Evolutionary conservation across 2,113 vertebrate genomes (phyloP), one percentile per base, ranked within the genome.

Genomic region (Trichomycterus rosablanca): DNA sequence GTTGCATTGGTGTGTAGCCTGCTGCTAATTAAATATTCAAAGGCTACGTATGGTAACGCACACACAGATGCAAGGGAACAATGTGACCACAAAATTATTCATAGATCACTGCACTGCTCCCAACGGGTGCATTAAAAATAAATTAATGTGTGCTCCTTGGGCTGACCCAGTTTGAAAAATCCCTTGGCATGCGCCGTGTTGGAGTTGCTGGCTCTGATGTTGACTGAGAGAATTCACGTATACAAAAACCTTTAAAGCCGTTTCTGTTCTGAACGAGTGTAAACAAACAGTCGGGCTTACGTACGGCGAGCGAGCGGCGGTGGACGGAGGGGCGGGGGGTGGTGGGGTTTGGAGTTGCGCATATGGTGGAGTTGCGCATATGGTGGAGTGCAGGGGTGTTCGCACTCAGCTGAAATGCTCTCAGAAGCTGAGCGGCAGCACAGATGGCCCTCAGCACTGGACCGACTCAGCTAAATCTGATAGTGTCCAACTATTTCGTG

Each of bases 91-190:
- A 62, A 60, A 76, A 81, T 79, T 78, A 80, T 83, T 77, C 76
- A 82, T 76, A 65, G 68, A 75, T 68, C 52, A 66, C 74, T 72
- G 74, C 66, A 54, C 53, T 44, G 60, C 66, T 81, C 74, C 81
- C 81, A 75, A 65, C 19, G 74, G 83, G 71, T 74, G 62, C 76
- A 83, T 85, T 74, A 82, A 86, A 83, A 82, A 86, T 80, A 81
- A 70, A 86, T 85, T 71, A 74, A 68, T 78, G 55, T 74, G 71
- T 80, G 78, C 74, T 24, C 71, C 79, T 79, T 68, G 56, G 61
- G 75, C 71, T 84, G 83, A 83, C 79, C 81, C 81, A 85, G 77
- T 83, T 83, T 76, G 66, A 59, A 69, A 64, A 63, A 76, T 74
- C 75, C 71, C 68, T 51, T 69, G 46, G 73, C 69, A 74, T 71